Conservation (phyloP, 2,797 vertebrate species). For the Denticeps clupeoides region DNA sequence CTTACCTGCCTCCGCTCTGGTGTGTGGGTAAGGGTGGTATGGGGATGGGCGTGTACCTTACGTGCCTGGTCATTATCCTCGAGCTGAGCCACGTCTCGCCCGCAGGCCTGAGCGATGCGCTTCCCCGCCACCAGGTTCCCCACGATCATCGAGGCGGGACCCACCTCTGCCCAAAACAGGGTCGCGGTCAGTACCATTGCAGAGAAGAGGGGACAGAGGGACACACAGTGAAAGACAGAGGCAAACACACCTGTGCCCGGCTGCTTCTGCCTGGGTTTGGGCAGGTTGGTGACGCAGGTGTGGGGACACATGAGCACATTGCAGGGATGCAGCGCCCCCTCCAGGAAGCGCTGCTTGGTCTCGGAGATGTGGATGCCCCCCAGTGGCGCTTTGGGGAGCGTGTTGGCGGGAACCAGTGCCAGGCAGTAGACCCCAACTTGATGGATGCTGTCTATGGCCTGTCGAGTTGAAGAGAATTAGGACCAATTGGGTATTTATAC, state of each 20-base stretch:
- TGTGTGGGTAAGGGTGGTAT: slow-evolving; percentile 30
- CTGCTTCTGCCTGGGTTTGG: slow-evolving; percentile 88
- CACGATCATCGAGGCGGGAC: slow-evolving; percentile 92
- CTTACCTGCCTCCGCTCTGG: background rate
- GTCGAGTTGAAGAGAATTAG: no score
- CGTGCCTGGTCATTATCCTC: slow-evolving; percentile 92
- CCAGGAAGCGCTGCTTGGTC: slow-evolving; percentile 89
- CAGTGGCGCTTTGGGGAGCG: slow-evolving; percentile 84
- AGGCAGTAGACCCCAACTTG: slow-evolving; percentile 91
- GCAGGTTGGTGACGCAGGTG: slow-evolving; percentile 90
- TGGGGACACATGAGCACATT: slow-evolving; percentile 93
- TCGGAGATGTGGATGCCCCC: slow-evolving; percentile 92
- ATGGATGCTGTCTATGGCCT: slow-evolving; percentile 96
- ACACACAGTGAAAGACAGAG: no score
- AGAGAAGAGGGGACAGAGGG: no score
- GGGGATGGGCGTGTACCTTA: slow-evolving; percentile 59
- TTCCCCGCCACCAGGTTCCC: slow-evolving; percentile 94
- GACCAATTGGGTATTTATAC: no score
- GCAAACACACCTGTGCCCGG: slow-evolving; percentile 58
- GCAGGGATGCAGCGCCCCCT: slow-evolving; percentile 84
- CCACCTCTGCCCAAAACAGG: slow-evolving; percentile 66
- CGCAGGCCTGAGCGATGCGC: slow-evolving; percentile 87
- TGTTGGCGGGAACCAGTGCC: slow-evolving; percentile 90
- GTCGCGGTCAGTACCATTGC: background rate
- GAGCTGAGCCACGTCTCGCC: slow-evolving; percentile 78